Percentiles rank a stretch among this genome's conserved stretches.
Conservation (phyloP, 2,797 vertebrate species). For the Danio tinwini region DNA sequence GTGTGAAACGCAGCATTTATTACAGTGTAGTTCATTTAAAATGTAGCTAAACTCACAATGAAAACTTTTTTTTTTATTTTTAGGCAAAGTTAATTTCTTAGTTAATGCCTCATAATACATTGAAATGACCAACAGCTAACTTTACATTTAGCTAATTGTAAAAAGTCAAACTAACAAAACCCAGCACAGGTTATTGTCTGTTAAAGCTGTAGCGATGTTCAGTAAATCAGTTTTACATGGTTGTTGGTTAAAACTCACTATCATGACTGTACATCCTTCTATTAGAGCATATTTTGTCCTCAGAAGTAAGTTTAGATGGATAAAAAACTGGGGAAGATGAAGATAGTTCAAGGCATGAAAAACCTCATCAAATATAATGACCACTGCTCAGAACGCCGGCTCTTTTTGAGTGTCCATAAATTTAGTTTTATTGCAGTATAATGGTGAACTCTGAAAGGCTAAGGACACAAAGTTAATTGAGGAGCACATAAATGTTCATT, state of each 20-base stretch:
- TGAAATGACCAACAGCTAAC: too few species aligned
- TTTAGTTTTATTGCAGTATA: conserved; percentile 49
- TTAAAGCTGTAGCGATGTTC: neutral
- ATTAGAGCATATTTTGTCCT: neutral
- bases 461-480: conserved; percentile 64
- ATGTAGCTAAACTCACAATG: too few species aligned
- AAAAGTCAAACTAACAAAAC: neutral
- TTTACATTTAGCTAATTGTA: neutral
- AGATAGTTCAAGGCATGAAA: neutral
- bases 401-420: conserved; percentile 35
- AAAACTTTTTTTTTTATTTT: too few species aligned
- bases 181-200: neutral
- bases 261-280: neutral
- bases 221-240: conserved; percentile 24
- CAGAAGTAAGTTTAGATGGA: neutral
- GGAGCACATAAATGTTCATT: conserved; percentile 61
- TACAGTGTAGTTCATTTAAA: too few species aligned
- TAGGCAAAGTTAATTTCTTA: too few species aligned
- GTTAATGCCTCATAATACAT: too few species aligned
- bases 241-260: conserved; percentile 3
- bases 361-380: conserved; percentile 4
- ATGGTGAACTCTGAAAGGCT: conserved; percentile 54
- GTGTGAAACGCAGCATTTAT: too few species aligned
- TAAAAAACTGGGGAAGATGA: neutral
- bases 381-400: neutral